Base-by-base conservation (phyloP, 2,888 invertebrate genomes). In the Ophion ventricosus region DNA sequence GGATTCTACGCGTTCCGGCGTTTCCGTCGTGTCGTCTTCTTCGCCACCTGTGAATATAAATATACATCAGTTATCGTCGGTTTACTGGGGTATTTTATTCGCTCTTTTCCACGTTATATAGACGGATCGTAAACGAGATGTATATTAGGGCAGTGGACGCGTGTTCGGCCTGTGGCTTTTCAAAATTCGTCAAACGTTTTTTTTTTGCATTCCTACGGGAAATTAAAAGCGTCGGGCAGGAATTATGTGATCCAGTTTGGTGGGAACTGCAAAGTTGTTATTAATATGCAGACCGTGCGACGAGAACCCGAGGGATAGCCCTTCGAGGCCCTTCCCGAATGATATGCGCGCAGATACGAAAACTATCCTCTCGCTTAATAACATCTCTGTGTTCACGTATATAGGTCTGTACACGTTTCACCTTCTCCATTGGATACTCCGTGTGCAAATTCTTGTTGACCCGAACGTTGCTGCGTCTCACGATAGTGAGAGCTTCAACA, bases 261-360 rank as follows among this genome's bases (percentile, higher is more conserved):
- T 74, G 63, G 61, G 29, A 61, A 35, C 49, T 25, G 35, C 43
- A 40, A 56, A 49, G 72, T 70, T 80, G 75, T 56, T 79, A 83
- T 75, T 80, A 76, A 83, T 80, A 75, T 80, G 63, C 64, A 23
- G 69, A 43, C 69, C 40, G 64, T 20, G 57, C 20, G 17, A 7
- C 17, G 29, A 80, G 57, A 29, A 59, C 75, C 59, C 83, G 29
- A 8, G 80, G 66, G 83, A 80, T 66, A 74, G 57, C n/a, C 54
- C 49, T 67, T 20, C 26, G 20, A 35, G 35, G 74, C 20, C 61
- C 69, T 74, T 17, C 29, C 23, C 2, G 61, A 17, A 17, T 49
- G 35, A 69, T 49, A 59, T 20, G 20, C 57, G 14, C 43, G 40
- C 25, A 40, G 78, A 74, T 59, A 56, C 17, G 69, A 70, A 74